These are phyloP conservation scores for Criorhina ranunculi DNA, from an alignment of 2,888 invertebrate species.

Conservation along the genomic window DNA sequence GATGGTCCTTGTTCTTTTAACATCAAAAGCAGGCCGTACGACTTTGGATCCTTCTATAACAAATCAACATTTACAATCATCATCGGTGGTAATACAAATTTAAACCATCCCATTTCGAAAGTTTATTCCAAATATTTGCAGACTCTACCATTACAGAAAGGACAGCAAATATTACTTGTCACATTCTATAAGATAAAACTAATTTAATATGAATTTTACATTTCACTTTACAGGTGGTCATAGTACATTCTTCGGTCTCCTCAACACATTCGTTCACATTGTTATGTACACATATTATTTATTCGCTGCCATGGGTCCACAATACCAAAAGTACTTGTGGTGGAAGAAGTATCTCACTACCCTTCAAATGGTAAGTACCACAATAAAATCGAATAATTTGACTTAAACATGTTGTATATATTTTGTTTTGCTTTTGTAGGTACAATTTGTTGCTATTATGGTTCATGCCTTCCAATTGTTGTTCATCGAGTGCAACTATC, in stretches of 20 bases:
- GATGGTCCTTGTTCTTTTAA: too few relatives aligned
- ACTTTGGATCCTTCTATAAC: too few relatives aligned
- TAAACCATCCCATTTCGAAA: background rate
- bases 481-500: slow-evolving; percentile 96
- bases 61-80: too few relatives aligned
- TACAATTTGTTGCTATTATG: slow-evolving; percentile 96
- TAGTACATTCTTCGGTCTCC: slow-evolving; percentile 96
- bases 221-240: slow-evolving; percentile 89
- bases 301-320: slow-evolving; percentile 95
- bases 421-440: slow-evolving; percentile 85
- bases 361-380: slow-evolving; percentile 92
- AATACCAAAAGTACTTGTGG: slow-evolving; percentile 94
- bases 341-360: slow-evolving; percentile 98
- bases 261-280: slow-evolving; percentile 98
- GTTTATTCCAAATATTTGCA: slow-evolving; percentile 40
- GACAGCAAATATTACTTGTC: slow-evolving; percentile 1
- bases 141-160: background rate
- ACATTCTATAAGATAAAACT: slow-evolving; percentile 13
- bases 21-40: too few relatives aligned
- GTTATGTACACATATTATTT: slow-evolving; percentile 98
- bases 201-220: slow-evolving; percentile 33
- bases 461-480: slow-evolving; percentile 96
- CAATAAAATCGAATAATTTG: background rate
- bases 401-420: slow-evolving; percentile 11
- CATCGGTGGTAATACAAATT: too few relatives aligned